A percentile compares a stretch with the other conserved stretches of the same genome.
phyloP scores from a whole-genome alignment of 2,797 vertebrate genomes.

The Dryobates pubescens region DNA sequence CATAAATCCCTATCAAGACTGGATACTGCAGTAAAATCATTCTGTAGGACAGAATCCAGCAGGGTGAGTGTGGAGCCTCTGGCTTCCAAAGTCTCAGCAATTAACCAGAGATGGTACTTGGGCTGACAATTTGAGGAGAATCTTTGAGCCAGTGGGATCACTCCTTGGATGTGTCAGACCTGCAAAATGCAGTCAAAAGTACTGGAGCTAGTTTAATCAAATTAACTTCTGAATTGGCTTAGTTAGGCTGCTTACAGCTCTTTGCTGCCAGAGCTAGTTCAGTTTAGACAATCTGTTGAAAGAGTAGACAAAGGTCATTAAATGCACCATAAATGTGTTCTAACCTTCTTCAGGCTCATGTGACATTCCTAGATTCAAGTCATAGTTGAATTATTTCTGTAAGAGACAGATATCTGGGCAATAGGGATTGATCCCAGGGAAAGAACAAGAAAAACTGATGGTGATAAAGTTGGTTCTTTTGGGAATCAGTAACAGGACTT shows the following conservation, averaged over 20 bases:
- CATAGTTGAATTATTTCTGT: fast-evolving
- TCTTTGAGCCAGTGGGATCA: neutral
- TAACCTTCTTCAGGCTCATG: neutral
- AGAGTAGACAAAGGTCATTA: neutral
- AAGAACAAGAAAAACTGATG: neutral
- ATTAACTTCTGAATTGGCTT: neutral
- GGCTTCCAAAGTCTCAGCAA: neutral
- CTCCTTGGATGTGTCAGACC: neutral
- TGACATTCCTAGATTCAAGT: neutral
- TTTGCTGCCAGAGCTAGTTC: neutral
- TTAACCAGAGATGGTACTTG: neutral
- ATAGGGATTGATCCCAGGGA: neutral
- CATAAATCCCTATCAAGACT: fast-evolving
- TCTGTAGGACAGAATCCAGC: neutral
- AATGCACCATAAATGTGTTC: neutral
- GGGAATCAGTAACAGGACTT: neutral
- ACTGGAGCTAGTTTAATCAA: neutral
- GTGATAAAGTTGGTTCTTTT: neutral
- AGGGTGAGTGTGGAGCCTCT: neutral
- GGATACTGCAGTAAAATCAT: neutral
- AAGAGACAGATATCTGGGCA: neutral
- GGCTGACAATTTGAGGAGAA: neutral
- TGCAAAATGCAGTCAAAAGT: neutral
- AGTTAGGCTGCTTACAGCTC: neutral
- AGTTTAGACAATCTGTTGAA: neutral